Percentiles rank a stretch among this genome's conserved stretches.
Evolutionary conservation across 2,113 vertebrate species (phyloP).

Genomic region (Rhynchomys soricoides): DNA sequence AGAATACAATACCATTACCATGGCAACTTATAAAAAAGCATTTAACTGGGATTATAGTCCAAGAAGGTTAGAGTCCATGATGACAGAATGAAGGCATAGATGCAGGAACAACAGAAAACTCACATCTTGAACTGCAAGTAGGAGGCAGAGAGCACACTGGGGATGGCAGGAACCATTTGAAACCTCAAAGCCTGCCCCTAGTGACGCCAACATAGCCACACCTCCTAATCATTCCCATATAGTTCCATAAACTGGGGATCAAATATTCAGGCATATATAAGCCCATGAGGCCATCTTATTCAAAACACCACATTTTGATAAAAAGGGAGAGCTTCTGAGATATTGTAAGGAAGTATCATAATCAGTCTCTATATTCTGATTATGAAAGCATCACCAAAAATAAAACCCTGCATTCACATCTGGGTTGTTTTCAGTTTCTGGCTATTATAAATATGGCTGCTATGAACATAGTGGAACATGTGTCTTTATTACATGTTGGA

Average conservation of each 20-base stretch:
- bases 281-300: neutral
- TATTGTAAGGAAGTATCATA: neutral
- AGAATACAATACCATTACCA: neutral
- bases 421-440: too few relatives aligned
- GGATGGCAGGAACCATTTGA: neutral
- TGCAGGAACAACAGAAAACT: neutral
- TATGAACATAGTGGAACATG: too few relatives aligned
- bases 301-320: neutral
- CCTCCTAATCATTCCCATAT: neutral
- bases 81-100: neutral
- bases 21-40: neutral
- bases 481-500: too few relatives aligned
- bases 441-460: too few relatives aligned
- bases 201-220: neutral
- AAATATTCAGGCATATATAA: neutral
- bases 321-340: neutral
- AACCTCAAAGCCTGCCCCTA: neutral
- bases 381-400: too few relatives aligned
- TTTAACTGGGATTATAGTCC: neutral
- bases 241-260: neutral
- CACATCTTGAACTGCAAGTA: neutral
- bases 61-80: neutral
- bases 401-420: too few relatives aligned
- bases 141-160: neutral
- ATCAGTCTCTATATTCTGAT: neutral